Percentiles rank a stretch among this genome's conserved stretches.
Evolutionary conservation across 2,888 invertebrate genomes (phyloP).

Genomic region (Lasioglossum oenotherae): DNA sequence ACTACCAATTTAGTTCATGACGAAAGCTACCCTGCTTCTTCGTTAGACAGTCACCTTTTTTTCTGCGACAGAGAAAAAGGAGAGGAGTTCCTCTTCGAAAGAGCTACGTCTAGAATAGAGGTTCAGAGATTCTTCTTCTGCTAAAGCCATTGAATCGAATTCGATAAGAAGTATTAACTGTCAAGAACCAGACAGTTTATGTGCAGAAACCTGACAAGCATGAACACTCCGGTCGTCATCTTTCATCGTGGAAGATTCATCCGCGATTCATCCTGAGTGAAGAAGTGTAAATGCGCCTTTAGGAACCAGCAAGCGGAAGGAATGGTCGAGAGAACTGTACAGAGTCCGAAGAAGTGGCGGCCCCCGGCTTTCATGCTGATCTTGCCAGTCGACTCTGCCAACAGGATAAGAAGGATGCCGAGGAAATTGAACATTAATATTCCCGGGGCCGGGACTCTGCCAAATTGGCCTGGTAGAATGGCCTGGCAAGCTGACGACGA

Average conservation of each 20-base stretch:
- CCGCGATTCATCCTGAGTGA: background rate
- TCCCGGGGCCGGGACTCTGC: constrained; percentile 7
- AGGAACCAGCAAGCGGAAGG: background rate
- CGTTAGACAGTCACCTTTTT: too few species aligned
- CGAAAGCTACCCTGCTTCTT: too few species aligned
- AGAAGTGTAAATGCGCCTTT: background rate
- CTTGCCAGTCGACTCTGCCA: constrained; percentile 1
- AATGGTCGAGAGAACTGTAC: background rate
- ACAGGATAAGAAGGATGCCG: background rate
- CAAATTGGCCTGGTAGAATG: constrained; percentile 17
- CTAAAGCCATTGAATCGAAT: too few species aligned
- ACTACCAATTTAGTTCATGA: too few species aligned
- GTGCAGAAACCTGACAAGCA: background rate
- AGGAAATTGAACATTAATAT: constrained; percentile 30
- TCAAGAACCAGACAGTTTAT: too few species aligned
- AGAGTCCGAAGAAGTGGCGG: background rate
- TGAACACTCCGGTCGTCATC: too few species aligned
- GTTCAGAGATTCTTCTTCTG: too few species aligned
- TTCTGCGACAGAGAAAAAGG: too few species aligned
- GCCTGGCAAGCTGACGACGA: constrained; percentile 15
- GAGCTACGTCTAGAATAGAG: too few species aligned
- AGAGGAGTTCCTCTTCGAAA: too few species aligned
- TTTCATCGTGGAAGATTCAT: background rate
- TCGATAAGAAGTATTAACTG: too few species aligned
- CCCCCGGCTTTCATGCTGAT: background rate